Base-by-base conservation (phyloP, 2,797 vertebrate genomes). In the Chaetophractus vellerosus region DNA sequence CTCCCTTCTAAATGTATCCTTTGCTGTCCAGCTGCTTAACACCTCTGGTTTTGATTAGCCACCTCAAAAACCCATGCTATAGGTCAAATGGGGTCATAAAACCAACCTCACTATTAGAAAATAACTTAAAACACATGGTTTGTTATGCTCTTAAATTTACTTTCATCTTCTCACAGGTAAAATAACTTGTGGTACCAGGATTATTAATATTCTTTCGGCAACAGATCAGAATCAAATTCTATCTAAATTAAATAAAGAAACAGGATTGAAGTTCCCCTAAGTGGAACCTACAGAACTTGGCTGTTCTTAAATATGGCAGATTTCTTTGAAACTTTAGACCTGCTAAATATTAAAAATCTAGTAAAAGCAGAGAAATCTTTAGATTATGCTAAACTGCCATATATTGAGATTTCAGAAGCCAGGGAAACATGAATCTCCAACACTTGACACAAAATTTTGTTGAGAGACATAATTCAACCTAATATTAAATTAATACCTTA, bases 91-190 rank as follows among this genome's bases (percentile, higher is more conserved):
- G 69, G 84, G 85, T 95, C 78, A 76, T 89, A 93, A 96, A 86
- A 83, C 33, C 59, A 90, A 66, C 18, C 83, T 88, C 84, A 76
- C 68, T 94, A 91, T 96, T 94, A 85, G 83, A 94, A 88, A 94
- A 52, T 95, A 97, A 97, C 63, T 93, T 89, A 85, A 97, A 97
- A 90, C 88, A 96, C 50, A 66, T 96, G 94, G 85, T 96, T 74
- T 82, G 52, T 88, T 84, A n/a, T 61, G 72, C 36, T 79, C 80
- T 55, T 66, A 52, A 48, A 89, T 55, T 82, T 94, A 91, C 14
- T 61, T 92, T 75, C 82, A 86, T 80, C 68, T 61, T 89, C 74
- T 64, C 45, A 75, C 33, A 93, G 89, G 45, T 93, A 96, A 90
- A 71, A 91, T 82, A 94, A 95, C 74, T 87, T 66, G n/a, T 92